phyloP scores from a whole-genome alignment of 2,113 vertebrate genomes.

The Calyptomena viridis region DNA sequence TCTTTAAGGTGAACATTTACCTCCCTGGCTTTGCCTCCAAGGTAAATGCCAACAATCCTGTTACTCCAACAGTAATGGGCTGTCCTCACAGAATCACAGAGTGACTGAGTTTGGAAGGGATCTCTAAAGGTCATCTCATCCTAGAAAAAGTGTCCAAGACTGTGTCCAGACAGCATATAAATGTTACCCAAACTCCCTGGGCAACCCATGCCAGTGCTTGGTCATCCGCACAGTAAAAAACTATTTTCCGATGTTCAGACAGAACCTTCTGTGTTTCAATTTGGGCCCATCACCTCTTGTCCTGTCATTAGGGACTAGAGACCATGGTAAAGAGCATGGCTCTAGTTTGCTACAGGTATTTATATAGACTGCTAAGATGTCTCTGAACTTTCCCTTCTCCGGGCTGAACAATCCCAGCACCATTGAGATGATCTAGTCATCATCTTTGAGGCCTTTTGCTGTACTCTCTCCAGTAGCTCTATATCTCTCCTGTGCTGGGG shows the following conservation, averaged over 20 bases:
- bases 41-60: neutral
- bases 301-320: rapidly evolving
- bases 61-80: neutral
- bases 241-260: neutral
- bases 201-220: neutral
- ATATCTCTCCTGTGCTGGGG: neutral
- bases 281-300: neutral
- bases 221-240: neutral
- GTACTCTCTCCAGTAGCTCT: neutral
- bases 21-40: neutral
- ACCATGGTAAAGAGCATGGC: neutral
- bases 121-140: neutral
- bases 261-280: neutral
- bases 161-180: neutral
- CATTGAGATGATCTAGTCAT: neutral
- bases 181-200: neutral
- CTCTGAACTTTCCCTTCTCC: neutral
- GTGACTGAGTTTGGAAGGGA: neutral
- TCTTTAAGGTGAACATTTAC: neutral
- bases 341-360: neutral
- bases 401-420: neutral
- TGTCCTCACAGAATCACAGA: neutral
- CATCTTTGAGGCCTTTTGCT: neutral
- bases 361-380: neutral
- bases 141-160: neutral